A percentile compares a stretch with the other conserved stretches of the same genome.
phyloP scores from a whole-genome alignment of 2,113 vertebrate species.

The Actenoides hombroni region DNA sequence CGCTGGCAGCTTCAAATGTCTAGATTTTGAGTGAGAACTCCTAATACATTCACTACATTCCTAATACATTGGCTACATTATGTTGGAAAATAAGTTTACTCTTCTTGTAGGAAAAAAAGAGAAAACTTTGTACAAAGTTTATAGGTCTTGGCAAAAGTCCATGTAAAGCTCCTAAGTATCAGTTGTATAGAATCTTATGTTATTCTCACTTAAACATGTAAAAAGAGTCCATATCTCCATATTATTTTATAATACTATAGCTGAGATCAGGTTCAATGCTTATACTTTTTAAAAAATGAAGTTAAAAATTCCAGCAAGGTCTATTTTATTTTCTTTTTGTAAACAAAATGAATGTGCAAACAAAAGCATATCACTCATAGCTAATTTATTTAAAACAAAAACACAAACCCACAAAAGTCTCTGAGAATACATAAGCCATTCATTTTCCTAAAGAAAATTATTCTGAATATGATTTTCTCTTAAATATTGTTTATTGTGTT shows the following conservation, averaged over 20 bases:
- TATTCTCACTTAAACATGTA: background rate
- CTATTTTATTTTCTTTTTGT: background rate
- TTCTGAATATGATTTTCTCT: background rate
- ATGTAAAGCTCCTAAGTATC: background rate
- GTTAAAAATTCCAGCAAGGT: background rate
- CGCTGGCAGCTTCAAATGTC: background rate
- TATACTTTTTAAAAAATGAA: background rate
- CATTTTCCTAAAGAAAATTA: background rate
- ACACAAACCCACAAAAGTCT: no score
- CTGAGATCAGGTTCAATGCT: background rate
- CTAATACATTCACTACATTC: background rate
- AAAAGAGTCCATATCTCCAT: background rate
- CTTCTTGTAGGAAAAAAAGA: background rate
- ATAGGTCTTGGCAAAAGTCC: background rate
- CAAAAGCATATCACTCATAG: background rate
- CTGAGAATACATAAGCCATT: fast-evolving
- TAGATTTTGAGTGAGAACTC: background rate
- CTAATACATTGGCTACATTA: background rate
- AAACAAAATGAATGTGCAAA: background rate
- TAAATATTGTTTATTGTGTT: background rate
- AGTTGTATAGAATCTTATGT: background rate
- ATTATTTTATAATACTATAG: background rate
- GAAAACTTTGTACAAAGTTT: background rate
- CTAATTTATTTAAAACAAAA: background rate
- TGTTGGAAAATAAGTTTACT: background rate